Evolutionary conservation across 2,797 vertebrate species (phyloP).

Genomic region (Aldrovandia affinis): DNA sequence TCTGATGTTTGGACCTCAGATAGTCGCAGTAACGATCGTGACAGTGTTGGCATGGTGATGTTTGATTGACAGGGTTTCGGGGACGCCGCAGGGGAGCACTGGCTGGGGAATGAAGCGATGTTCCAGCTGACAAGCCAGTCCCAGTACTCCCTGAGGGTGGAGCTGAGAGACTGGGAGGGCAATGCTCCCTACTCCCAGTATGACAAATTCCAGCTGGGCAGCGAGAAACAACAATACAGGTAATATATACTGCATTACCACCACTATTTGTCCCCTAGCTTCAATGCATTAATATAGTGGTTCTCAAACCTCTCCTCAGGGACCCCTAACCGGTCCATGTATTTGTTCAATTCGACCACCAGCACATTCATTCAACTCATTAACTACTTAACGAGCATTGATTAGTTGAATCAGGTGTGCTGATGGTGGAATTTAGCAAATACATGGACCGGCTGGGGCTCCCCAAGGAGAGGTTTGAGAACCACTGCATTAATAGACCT

Average conservation of each 20-base stretch:
- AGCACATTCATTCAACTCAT: too few species aligned
- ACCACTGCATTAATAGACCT: too few species aligned
- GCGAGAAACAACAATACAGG: slow-evolving; percentile 80
- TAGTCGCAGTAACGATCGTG: too few species aligned
- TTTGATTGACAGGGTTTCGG: slow-evolving; percentile 75
- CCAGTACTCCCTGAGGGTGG: slow-evolving; percentile 74
- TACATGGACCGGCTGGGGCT: too few species aligned
- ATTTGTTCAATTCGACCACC: too few species aligned
- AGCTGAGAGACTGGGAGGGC: slow-evolving; percentile 80
- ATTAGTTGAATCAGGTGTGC: too few species aligned
- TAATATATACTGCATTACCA: slow-evolving; percentile 34
- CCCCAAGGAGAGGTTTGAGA: too few species aligned
- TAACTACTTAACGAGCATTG: too few species aligned
- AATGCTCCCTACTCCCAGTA: slow-evolving; percentile 69
- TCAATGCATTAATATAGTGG: background rate
- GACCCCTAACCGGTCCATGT: too few species aligned
- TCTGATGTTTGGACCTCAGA: too few species aligned
- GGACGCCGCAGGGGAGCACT: slow-evolving; percentile 73
- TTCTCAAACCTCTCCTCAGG: too few species aligned
- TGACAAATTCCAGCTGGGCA: slow-evolving; percentile 72
- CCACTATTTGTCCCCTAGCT: background rate
- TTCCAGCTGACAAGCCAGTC: slow-evolving; percentile 68
- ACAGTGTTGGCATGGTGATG: background rate
- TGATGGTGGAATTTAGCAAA: too few species aligned
- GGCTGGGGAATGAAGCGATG: slow-evolving; percentile 79